Base-by-base conservation (phyloP, 1,140 invertebrate genomes). In the Brachionus asplanchnoidis region DNA sequence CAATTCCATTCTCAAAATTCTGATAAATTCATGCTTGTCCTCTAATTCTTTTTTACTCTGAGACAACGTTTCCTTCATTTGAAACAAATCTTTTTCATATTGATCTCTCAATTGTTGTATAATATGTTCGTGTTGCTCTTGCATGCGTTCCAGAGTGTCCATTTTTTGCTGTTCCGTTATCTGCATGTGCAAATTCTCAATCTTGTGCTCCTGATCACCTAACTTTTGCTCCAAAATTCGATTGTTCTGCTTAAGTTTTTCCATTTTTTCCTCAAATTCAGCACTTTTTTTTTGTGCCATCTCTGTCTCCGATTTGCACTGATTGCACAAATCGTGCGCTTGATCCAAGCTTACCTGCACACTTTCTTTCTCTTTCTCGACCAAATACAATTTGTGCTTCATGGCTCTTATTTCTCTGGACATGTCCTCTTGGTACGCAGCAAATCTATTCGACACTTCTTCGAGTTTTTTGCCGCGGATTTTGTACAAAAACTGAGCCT, bases 401-500 rank as follows among this genome's bases (percentile, higher is more conserved):
- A 80, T 80, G 5, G 78, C 78, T 23, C 78, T 56, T 2, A 80
- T 80, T 42, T 80, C 78, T 20, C 78, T 17, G 2, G 53, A 60
- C 78, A 66, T 80, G 20, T 80, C 78, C 11, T 80, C 78, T 17
- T 80, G 78, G 32, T 60, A 80, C 9, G 78, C 78, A 5, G 78
- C 60, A 66, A 80, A 80, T 17, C 78, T 50, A 66, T 80, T 80
- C 17, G 78, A 42, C 17, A 80, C 78, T 53, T 80, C 78, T 80
- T 80, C 78, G 14, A 80, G 40, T 28, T 80, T 80, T 66, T 80
- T 80, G 50, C 78, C 78, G n/a, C 78, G 28, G 28, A 80, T 66
- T 60, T 80, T 80, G 40, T 80, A 80, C 23, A 80, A 80, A 60
- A 80, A 80, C 36, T 80, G 78, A 17, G 78, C 50, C n/a, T 80